A percentile compares a stretch with the other conserved stretches of the same genome.
Conservation (phyloP, 2,113 vertebrate genomes). For the Erythrocercus mccallii region DNA sequence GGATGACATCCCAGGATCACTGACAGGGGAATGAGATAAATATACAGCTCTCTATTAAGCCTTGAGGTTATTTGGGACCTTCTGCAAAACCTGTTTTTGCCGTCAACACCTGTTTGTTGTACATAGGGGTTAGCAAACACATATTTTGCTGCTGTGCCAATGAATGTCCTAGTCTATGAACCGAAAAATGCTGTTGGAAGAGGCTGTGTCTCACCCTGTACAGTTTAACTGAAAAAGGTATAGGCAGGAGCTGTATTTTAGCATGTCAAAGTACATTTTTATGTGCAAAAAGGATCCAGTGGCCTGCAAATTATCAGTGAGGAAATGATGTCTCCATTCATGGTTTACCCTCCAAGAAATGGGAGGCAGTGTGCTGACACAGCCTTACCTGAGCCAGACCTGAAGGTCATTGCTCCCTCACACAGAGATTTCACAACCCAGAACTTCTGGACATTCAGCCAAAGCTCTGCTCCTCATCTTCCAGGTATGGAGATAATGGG, state of each 20-base stretch:
- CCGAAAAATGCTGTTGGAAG: background rate
- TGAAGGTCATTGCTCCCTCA: background rate
- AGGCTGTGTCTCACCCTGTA: background rate
- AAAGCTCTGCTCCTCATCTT: background rate
- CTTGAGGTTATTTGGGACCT: background rate
- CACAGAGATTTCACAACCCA: background rate
- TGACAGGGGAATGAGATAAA: background rate
- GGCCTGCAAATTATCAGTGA: background rate
- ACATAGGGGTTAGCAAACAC: background rate
- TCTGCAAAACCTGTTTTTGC: background rate
- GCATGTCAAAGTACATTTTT: background rate
- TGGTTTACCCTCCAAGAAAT: background rate
- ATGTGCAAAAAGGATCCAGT: background rate
- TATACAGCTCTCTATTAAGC: background rate
- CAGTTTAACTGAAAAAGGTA: background rate
- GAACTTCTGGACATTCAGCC: background rate
- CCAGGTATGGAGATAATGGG: background rate
- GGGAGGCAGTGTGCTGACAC: background rate
- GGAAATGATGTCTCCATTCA: rapidly evolving
- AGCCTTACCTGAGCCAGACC: background rate
- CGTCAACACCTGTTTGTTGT: background rate
- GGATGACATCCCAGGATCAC: background rate
- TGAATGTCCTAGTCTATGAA: background rate
- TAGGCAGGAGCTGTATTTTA: background rate
- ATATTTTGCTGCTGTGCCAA: background rate